A percentile compares a stretch with the other conserved stretches of the same genome.
Evolutionary conservation across 2,113 vertebrate species (phyloP).

Genomic region (Gopherus evgoodei): DNA sequence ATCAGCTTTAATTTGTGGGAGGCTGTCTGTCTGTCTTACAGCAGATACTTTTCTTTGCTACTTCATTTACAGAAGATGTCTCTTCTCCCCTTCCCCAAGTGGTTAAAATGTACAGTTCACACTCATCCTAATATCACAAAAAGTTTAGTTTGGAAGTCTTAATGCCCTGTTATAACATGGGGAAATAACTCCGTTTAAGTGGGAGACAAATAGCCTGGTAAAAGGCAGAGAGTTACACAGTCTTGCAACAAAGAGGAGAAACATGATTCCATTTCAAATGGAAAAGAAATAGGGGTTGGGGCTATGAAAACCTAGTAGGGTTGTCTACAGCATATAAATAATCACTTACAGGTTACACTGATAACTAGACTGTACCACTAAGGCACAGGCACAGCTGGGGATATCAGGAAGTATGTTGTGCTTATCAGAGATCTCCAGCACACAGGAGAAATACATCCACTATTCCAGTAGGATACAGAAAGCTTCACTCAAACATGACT

Average conservation of each 20-base stretch:
- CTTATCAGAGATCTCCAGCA: not conserved
- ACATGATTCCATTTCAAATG: not conserved
- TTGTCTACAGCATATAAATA: not conserved
- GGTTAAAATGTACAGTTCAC: not conserved
- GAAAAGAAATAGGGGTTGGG: not conserved
- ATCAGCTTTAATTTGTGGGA: not conserved
- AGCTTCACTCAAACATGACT: not conserved
- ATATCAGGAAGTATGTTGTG: not conserved
- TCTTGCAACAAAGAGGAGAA: not conserved
- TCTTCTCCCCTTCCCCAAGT: not conserved
- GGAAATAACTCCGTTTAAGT: not conserved
- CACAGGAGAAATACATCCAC: not conserved
- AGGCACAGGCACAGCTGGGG: not conserved
- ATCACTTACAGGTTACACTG: not conserved
- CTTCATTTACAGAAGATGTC: not conserved
- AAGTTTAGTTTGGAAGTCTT: not conserved
- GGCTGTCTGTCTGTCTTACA: not conserved
- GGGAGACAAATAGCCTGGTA: not conserved
- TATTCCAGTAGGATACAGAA: not conserved
- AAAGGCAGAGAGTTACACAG: not conserved
- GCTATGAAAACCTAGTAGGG: not conserved
- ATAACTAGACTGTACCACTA: not conserved
- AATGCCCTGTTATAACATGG: not conserved
- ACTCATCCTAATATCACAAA: not conserved
- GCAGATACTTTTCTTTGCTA: not conserved